These are phyloP conservation scores for Protonibea diacanthus DNA, from an alignment of 2,797 vertebrate genomes.

Conservation along the genomic window DNA sequence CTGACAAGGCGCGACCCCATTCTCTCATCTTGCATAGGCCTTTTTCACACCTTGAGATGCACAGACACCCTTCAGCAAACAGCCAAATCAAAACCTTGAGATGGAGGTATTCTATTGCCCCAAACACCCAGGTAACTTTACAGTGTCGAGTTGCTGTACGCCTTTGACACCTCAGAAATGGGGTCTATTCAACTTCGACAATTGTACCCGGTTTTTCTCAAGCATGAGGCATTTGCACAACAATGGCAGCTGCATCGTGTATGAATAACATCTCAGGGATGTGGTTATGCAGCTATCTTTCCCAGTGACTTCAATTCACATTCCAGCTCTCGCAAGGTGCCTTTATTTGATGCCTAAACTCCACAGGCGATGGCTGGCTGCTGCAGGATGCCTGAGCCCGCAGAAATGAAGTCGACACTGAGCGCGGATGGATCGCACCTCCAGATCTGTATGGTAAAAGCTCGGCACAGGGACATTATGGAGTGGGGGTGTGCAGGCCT, in stretches of 20 bases:
- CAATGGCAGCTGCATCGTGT: constrained; percentile 73
- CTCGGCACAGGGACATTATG: constrained; percentile 50
- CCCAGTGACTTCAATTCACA: constrained; percentile 59
- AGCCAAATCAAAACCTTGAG: constrained; percentile 73
- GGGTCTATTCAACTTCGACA: constrained; percentile 80
- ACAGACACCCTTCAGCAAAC: constrained; percentile 82
- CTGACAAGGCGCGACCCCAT: constrained; percentile 80
- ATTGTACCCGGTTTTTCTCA: constrained; percentile 75
- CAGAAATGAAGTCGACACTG: constrained; percentile 52
- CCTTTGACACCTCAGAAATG: constrained; percentile 82
- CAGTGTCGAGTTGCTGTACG: constrained; percentile 72
- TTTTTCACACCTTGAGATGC: constrained; percentile 79
- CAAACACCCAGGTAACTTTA: constrained; percentile 79
- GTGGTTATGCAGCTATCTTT: constrained; percentile 71
- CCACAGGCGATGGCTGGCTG: constrained; percentile 42
- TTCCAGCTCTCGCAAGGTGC: constrained; percentile 51
- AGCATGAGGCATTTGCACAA: constrained; percentile 82
- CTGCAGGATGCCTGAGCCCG: constrained; percentile 29
- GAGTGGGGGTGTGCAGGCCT: constrained; percentile 39
- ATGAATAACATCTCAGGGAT: constrained; percentile 75
- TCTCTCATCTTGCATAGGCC: constrained; percentile 77
- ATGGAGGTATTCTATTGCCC: constrained; percentile 76
- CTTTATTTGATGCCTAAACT: constrained; percentile 62
- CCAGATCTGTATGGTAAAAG: constrained; percentile 6
- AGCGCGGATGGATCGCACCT: constrained; percentile 45